Evolutionary conservation across 92 coral and sea anemone species (phyloP), one percentile per base, ranked within the genome.

Genomic region (Pocillopora meandrina): DNA sequence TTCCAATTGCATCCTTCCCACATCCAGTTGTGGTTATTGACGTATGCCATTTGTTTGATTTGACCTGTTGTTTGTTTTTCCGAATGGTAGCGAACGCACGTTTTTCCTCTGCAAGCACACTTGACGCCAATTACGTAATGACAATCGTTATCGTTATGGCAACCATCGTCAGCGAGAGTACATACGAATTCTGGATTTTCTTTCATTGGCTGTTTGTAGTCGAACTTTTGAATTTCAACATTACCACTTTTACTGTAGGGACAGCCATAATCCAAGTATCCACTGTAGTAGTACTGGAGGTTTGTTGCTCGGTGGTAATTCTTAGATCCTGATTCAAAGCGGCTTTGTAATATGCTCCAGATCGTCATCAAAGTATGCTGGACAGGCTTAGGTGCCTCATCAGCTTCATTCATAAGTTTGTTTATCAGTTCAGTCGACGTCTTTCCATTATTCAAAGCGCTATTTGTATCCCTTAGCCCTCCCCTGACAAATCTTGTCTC

Each of bases 351-450:
- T 61, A 87, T 49, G 60, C 74, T 69, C 86, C 90, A 87, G 57
- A 87, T 71, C 23, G 90, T 64, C 20, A 61, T 87, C 0, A 87
- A 73, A n/a, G 66, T 70, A 34, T 55, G 81, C 70, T 69, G 72
- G 35, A 87, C 59, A 10, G 86, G 60, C 16, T 79, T 56, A 12
- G 77, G 36, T 60, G 61, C 64, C 23, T n/a, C 16, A 0, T 65
- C 9, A 26, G 67, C 90, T 86, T 86, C 85, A 34, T 72, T 61
- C 66, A 86, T 52, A 67, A 86, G 79, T 75, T 79, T 70, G 16
- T 67, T 47, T 15, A 83, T 78, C 23, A 88, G 88, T 52, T 78
- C 74, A 31, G 76, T 26, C 20, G 90, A 36, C 23, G 52, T 7
- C 52, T 83, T 72, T 10, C 42, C 58, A 62, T 65, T 68, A 9